phyloP scores from a whole-genome alignment of 2,113 vertebrate species.

The Cyprinodon brontotheroides region DNA sequence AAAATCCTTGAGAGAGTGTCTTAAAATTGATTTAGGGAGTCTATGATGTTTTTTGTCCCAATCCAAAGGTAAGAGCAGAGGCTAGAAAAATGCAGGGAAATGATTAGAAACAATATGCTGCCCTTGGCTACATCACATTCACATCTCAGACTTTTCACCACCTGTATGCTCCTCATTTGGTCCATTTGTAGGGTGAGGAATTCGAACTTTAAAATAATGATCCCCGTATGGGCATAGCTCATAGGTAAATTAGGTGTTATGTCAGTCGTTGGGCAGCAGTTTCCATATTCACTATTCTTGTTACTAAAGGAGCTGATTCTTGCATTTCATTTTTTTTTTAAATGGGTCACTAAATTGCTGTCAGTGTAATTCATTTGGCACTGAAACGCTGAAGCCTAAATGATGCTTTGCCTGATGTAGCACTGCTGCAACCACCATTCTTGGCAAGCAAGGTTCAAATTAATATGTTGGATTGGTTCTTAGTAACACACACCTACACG shows the following conservation, averaged over 20 bases:
- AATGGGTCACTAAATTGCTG: slow-evolving; percentile 73
- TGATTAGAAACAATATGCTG: not conserved
- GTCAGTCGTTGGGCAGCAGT: slow-evolving; percentile 28
- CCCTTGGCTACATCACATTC: not conserved
- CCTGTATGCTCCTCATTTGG: not conserved
- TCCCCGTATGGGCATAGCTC: not conserved
- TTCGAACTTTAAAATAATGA: not conserved
- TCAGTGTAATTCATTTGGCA: slow-evolving; percentile 67
- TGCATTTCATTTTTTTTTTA: slow-evolving; percentile 50
- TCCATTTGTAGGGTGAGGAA: not conserved
- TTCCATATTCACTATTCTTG: slow-evolving; percentile 42
- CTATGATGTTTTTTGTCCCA: not conserved
- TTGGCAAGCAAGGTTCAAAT: slow-evolving; percentile 52
- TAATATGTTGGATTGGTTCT: slow-evolving; percentile 56
- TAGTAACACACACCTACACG: not conserved
- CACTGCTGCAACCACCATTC: slow-evolving; percentile 41
- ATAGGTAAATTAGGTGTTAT: slow-evolving; percentile 9
- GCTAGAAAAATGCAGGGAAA: not conserved
- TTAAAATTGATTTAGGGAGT: not conserved
- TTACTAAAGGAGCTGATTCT: slow-evolving; percentile 55
- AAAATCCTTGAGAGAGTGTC: not conserved
- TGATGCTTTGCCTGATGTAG: slow-evolving; percentile 36
- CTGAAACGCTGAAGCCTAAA: slow-evolving; percentile 60
- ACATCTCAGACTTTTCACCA: not conserved
- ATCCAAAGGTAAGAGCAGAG: not conserved